Evolutionary conservation across 2,797 vertebrate species (phyloP).

Genomic region (Dipus sagitta): DNA sequence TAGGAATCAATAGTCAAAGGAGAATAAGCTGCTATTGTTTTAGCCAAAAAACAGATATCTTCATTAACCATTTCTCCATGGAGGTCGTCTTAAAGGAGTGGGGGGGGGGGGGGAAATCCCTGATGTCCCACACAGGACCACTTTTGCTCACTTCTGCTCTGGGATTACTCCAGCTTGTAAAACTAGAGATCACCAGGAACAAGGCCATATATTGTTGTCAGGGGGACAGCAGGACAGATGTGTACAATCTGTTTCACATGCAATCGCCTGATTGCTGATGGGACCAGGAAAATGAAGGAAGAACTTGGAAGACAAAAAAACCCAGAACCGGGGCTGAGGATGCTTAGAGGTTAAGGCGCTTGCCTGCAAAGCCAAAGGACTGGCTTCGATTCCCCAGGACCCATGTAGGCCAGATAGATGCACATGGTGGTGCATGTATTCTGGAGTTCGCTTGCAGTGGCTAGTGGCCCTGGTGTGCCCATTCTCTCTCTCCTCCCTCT

Average conservation of each 20-base stretch:
- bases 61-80: slow-evolving; percentile 81
- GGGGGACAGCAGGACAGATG: slow-evolving; percentile 85
- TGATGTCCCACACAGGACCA: slow-evolving; percentile 56
- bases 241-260: slow-evolving; percentile 72
- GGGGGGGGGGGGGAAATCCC: neutral
- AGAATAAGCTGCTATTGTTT: slow-evolving; percentile 83
- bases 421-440: too few species aligned
- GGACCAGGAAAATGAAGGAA: slow-evolving; percentile 28
- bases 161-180: slow-evolving; percentile 87
- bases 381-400: too few species aligned
- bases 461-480: too few species aligned
- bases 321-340: too few species aligned
- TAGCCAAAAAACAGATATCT: neutral
- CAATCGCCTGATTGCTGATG: slow-evolving; percentile 81
- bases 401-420: too few species aligned
- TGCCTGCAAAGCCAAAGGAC: too few species aligned
- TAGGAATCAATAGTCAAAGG: slow-evolving; percentile 73
- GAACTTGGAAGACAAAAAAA: slow-evolving; percentile 74
- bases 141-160: slow-evolving; percentile 58
- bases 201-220: slow-evolving; percentile 84
- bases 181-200: slow-evolving; percentile 85
- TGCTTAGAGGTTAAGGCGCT: too few species aligned
- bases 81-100: slow-evolving; percentile 68
- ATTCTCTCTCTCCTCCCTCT: too few species aligned
- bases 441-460: too few species aligned